These are phyloP conservation scores for Microctenopoma steveboyesi DNA, from an alignment of 2,797 vertebrate species.

Conservation along the genomic window DNA sequence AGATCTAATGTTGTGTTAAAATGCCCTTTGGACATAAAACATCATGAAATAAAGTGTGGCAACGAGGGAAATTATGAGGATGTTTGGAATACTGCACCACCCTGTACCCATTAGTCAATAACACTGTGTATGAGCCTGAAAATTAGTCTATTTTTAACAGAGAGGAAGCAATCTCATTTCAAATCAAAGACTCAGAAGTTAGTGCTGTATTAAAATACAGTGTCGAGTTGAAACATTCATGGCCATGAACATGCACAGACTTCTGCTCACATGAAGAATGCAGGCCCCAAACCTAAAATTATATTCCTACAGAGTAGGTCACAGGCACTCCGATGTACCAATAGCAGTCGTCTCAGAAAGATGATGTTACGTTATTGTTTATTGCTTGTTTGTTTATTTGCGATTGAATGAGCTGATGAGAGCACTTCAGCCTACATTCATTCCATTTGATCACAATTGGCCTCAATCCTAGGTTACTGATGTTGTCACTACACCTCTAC, in stretches of 20 bases:
- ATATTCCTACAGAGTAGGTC: conserved; percentile 54
- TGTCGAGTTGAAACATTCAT: conserved; percentile 49
- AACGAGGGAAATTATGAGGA: conserved; percentile 48
- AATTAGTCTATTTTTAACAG: conserved; percentile 71
- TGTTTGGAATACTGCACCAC: conserved; percentile 61
- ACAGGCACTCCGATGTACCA: conserved; percentile 49
- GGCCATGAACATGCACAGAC: conserved; percentile 40
- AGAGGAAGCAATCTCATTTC: conserved; percentile 55
- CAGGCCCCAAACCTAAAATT: conserved; percentile 50
- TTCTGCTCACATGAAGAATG: conserved; percentile 31
- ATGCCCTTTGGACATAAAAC: conserved; percentile 71
- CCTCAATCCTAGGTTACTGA: conserved; percentile 64
- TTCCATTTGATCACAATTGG: conserved; percentile 63
- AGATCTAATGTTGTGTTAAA: conserved; percentile 73
- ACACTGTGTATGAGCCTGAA: conserved; percentile 45
- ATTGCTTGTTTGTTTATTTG: conserved; percentile 63
- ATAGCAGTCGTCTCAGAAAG: conserved; percentile 47
- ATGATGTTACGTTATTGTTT: conserved; percentile 55
- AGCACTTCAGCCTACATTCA: conserved; percentile 61
- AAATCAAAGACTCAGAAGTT: conserved; percentile 57
- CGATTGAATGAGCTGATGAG: conserved; percentile 62
- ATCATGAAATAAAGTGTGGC: conserved; percentile 58
- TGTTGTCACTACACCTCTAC: conserved; percentile 54
- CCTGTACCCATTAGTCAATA: conserved; percentile 63
- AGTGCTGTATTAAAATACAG: conserved; percentile 46